Conservation (phyloP, 1,140 invertebrate genomes). For the Papilio machaon region DNA sequence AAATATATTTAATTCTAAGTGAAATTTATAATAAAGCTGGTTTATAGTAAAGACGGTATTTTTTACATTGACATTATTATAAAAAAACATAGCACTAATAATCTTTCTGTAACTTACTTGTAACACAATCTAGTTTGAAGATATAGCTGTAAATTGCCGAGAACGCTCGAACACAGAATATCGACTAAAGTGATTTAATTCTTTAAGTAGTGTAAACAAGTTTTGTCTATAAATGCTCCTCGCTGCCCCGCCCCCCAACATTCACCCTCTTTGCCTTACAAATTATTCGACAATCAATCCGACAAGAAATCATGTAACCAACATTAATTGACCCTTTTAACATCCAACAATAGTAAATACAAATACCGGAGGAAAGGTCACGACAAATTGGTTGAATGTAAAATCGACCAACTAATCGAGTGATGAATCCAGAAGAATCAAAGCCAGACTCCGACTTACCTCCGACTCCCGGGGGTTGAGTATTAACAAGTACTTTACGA, state of each 20-base stretch:
- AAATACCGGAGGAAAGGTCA: conserved; percentile 49
- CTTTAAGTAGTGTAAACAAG: conserved; percentile 78
- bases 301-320: conserved; percentile 52
- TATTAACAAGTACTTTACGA: conserved; percentile 80
- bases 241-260: conserved; percentile 48
- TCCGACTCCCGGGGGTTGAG: conserved; percentile 58
- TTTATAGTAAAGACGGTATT: too few relatives aligned
- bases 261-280: conserved; percentile 48
- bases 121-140: not conserved
- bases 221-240: conserved; percentile 69
- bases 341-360: conserved; percentile 48
- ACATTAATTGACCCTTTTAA: conserved; percentile 45
- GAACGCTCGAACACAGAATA: conserved; percentile 35
- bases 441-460: conserved; percentile 63
- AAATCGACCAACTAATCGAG: conserved; percentile 51
- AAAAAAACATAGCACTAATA: conserved; percentile 15
- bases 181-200: conserved; percentile 71
- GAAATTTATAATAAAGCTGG: too few relatives aligned
- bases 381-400: conserved; percentile 56
- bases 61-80: too few relatives aligned
- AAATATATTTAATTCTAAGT: too few relatives aligned
- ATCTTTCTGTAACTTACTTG: not conserved
- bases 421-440: conserved; percentile 48
- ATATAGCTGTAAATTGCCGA: not conserved
- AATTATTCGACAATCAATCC: conserved; percentile 60